phyloP scores from a whole-genome alignment of 2,113 vertebrate species.

The Epinephelus cyanopodus region DNA sequence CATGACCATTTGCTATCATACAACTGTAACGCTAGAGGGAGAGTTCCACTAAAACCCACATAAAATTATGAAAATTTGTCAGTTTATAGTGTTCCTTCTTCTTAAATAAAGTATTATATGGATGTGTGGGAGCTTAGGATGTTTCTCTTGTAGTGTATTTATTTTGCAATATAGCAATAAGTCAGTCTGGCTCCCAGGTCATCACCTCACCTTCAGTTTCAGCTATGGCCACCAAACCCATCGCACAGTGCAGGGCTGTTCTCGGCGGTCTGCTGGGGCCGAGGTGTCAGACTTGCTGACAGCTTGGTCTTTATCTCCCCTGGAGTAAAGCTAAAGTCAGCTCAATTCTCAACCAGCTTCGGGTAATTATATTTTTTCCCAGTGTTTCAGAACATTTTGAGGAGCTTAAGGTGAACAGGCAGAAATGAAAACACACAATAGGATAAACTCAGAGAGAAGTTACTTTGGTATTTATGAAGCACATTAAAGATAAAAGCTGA shows the following conservation, averaged over 20 bases:
- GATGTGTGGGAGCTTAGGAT: neutral
- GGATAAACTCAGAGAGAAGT: neutral
- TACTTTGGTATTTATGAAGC: conserved; percentile 5
- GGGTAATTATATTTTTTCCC: conserved; percentile 4
- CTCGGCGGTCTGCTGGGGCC: neutral
- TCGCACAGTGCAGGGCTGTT: neutral
- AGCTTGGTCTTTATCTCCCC: conserved; percentile 24
- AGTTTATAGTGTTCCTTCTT: neutral
- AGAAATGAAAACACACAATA: conserved; percentile 18
- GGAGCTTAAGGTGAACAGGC: neutral
- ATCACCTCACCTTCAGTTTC: neutral
- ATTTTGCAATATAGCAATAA: neutral
- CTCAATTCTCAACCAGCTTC: neutral
- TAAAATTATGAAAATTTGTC: too few species aligned
- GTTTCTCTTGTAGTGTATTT: neutral
- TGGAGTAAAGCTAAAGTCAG: conserved; percentile 11
- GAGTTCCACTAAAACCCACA: too few species aligned
- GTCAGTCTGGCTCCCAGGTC: neutral
- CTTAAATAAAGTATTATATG: neutral
- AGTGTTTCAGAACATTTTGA: conserved; percentile 13
- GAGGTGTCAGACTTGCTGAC: conserved; percentile 5
- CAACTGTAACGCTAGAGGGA: too few species aligned
- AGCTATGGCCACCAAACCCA: neutral
- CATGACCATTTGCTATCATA: too few species aligned
- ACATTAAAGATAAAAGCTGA: neutral